Evolutionary conservation across 2,797 vertebrate species (phyloP).

Genomic region (Sphenopsis melanotis): DNA sequence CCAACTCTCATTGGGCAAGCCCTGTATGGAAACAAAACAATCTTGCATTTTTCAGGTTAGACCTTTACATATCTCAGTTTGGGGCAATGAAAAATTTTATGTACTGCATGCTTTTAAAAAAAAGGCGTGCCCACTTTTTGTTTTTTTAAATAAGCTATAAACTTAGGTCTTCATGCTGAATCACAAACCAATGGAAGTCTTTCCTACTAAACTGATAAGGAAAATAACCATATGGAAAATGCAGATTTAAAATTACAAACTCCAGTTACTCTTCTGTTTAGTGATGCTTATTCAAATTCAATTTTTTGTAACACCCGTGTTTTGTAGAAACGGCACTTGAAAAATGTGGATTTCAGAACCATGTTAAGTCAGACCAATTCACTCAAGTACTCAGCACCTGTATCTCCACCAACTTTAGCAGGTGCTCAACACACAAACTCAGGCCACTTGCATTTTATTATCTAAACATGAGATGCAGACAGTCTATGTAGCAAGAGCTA

Average conservation of each 20-base stretch:
- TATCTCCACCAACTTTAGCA: not conserved
- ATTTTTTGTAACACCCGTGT: not conserved
- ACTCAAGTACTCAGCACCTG: not conserved
- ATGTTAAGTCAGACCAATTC: not conserved
- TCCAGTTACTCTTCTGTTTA: not conserved
- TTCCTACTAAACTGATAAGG: not conserved
- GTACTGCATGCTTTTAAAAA: not conserved
- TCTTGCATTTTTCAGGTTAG: not conserved
- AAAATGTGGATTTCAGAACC: not conserved
- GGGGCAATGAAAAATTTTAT: not conserved
- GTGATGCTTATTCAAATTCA: not conserved
- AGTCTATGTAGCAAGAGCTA: not conserved
- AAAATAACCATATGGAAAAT: not conserved
- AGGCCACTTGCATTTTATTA: not conserved
- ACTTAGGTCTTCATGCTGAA: not conserved
- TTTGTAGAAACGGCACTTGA: not conserved
- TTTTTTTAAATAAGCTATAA: not conserved
- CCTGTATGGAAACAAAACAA: slow-evolving; percentile 71
- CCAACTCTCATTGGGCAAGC: slow-evolving; percentile 97
- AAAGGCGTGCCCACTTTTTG: not conserved
- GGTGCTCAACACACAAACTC: not conserved
- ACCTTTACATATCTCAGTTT: not conserved
- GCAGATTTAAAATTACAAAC: not conserved
- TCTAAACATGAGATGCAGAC: not conserved
- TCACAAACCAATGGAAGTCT: not conserved